Evolutionary conservation across 2,113 vertebrate genomes (phyloP).

Genomic region (Hippotragus niger): DNA sequence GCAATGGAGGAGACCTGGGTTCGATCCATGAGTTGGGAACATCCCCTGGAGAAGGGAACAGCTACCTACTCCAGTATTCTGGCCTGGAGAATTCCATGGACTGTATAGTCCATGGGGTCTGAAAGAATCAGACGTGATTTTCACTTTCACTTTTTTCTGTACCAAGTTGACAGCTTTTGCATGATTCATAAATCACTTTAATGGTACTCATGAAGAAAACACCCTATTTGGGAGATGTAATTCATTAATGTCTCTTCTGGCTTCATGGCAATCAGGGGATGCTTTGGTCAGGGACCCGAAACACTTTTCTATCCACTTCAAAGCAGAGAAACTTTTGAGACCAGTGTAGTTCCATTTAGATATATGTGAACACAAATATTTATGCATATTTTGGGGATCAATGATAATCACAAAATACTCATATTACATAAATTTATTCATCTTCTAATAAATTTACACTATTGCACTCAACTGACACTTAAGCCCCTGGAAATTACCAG

Average conservation of each 20-base stretch:
- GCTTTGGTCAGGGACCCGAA: not conserved
- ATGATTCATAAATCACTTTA: not conserved
- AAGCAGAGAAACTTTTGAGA: not conserved
- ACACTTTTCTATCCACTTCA: not conserved
- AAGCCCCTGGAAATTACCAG: not conserved
- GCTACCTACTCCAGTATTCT: not conserved
- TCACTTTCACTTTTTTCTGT: not conserved
- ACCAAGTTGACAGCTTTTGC: not conserved
- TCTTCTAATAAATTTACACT: not conserved
- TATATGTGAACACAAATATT: not conserved
- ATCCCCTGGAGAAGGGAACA: not conserved
- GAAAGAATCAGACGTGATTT: not conserved
- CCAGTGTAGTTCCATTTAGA: not conserved
- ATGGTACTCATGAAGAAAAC: not conserved
- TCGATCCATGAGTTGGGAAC: not conserved
- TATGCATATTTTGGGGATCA: not conserved
- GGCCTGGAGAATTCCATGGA: not conserved
- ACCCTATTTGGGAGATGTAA: rapidly evolving
- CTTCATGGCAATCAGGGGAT: not conserved
- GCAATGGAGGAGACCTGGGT: not conserved
- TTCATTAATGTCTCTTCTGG: not conserved
- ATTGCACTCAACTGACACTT: not conserved
- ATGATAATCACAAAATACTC: not conserved
- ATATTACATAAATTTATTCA: not conserved
- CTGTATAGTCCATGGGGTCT: not conserved